Percentiles rank a stretch among this genome's conserved stretches.
Conservation (phyloP, 1,140 invertebrate genomes). For the Stegodyphus mimosarum region DNA sequence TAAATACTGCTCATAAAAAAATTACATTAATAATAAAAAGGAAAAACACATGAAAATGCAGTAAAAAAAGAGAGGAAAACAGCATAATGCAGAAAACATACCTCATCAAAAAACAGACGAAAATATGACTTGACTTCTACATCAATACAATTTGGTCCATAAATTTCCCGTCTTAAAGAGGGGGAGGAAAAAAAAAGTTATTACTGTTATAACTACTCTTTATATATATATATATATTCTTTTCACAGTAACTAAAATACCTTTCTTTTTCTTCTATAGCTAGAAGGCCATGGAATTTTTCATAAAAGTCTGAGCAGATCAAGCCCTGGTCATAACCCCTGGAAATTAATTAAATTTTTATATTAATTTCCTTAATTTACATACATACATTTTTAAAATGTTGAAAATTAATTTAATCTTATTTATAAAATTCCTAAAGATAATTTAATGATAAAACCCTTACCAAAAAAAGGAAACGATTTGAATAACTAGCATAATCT, state of each 20-base stretch:
- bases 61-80: no score
- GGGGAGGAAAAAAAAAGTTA: conserved; percentile 46
- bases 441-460: no score
- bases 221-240: conserved; percentile 10
- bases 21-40: no score
- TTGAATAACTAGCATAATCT: no score
- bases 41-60: no score
- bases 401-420: no score
- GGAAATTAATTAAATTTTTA: conserved; percentile 12
- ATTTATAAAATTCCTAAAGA: no score
- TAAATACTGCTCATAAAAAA: no score
- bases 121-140: conserved; percentile 71
- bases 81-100: conserved; percentile 63
- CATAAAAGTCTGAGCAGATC: conserved; percentile 67
- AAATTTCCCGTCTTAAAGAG: conserved; percentile 68
- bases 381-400: neutral
- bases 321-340: conserved; percentile 68
- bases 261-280: conserved; percentile 65
- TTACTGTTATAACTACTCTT: conserved; percentile 19
- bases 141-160: conserved; percentile 72
- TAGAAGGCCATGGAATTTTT: conserved; percentile 66
- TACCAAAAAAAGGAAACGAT: no score
- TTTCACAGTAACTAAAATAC: conserved; percentile 60
- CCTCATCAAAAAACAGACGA: conserved; percentile 65
- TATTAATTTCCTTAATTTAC: neutral